Evolutionary conservation across 2,888 invertebrate genomes (phyloP), one percentile per base, ranked within the genome.

Genomic region (Drosophila histrio): DNA sequence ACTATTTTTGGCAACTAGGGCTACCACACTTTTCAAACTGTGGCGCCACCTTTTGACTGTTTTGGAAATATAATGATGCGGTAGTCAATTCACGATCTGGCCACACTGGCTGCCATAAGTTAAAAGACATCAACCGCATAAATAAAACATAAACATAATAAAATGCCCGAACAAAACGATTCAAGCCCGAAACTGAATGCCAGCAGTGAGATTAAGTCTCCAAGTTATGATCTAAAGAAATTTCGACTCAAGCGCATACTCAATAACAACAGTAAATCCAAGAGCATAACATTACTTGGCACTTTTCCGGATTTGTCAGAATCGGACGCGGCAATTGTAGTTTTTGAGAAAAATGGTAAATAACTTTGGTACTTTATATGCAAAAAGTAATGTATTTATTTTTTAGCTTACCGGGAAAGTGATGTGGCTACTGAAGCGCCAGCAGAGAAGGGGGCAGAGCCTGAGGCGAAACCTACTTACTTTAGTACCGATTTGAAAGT

Each of bases 261-360:
- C 65, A 94, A 93, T 78, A 95, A 95, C 88, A 96, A 95, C 89
- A 94, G 95, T 0, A 94, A 94, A 60, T 93, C 94, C 34, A 97
- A 97, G 93, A 82, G 94, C 93, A 91, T 86, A 8, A 69, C 85
- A 4, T 90, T 96, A 39, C 93, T 95, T 78, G 97, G 97, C 15
- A 93, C 92, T 70, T 96, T 96, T 80, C 91, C 92, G 9, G 78
- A 89, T 49, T 43, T 90, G 3, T 92, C 92, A 0, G 92, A 94
- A 71, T 92, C 92, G 63, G 93, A 94, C 63, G 92, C 93, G 69
- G 97, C 95, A 15, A 92, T 97, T 69, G 92, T 97, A 59, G 91
- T 97, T 74, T 93, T 97, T 36, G 97, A 97, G 89, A 97, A 97
- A 91, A 95, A 95, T 89, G 95, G 81, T 86, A 34, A 36, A 39